Percentiles rank a stretch among this genome's conserved stretches.
Conservation (phyloP, 2,797 vertebrate species). For the Brachyrhaphis roseni region DNA sequence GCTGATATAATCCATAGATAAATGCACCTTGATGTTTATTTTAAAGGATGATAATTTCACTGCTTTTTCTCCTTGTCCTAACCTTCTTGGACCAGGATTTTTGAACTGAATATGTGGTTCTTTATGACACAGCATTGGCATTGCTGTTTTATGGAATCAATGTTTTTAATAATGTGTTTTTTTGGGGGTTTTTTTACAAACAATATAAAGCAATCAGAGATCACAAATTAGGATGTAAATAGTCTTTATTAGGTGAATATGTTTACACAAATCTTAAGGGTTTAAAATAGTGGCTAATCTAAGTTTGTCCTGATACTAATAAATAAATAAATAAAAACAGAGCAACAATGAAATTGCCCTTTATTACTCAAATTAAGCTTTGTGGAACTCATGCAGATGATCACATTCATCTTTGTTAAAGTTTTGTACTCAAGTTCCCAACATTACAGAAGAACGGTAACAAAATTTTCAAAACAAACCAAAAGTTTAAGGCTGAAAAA, state of each 20-base stretch:
- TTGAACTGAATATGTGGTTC: background rate
- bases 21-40: background rate
- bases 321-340: background rate
- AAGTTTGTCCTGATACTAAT: background rate
- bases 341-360: background rate
- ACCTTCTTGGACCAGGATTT: background rate
- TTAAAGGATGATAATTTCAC: background rate
- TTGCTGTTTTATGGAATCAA: background rate
- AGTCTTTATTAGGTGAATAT: background rate
- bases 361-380: background rate
- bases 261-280: background rate
- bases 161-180: background rate
- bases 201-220: background rate
- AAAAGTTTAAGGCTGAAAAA: background rate
- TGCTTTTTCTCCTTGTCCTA: background rate
- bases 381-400: background rate
- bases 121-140: background rate
- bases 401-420: background rate
- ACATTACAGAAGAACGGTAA: background rate
- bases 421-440: background rate
- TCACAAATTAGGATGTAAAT: background rate
- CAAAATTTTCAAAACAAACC: background rate
- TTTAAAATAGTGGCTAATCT: background rate
- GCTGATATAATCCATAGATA: background rate
- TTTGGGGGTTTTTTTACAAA: background rate